Evolutionary conservation across 2,113 vertebrate species (phyloP).

Genomic region (Spermophilus dauricus): DNA sequence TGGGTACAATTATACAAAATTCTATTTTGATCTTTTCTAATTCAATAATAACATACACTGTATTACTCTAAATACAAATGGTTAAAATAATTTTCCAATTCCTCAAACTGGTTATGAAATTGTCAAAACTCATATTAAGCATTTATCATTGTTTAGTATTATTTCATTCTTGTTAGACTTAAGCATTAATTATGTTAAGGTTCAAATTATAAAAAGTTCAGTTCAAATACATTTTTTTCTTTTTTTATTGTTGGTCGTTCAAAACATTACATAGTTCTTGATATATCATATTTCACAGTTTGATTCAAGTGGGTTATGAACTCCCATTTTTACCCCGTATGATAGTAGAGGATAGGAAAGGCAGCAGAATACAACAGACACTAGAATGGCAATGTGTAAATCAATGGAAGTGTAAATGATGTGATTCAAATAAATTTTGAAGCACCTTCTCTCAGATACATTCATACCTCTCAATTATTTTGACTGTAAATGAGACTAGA

Average conservation of each 20-base stretch:
- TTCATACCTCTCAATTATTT: background rate
- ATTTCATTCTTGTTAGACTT: background rate
- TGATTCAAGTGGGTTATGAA: no score
- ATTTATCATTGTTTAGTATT: background rate
- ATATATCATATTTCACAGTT: no score
- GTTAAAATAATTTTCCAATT: background rate
- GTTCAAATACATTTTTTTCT: background rate
- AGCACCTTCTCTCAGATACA: background rate
- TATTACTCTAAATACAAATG: background rate
- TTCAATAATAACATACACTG: background rate
- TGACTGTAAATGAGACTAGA: background rate
- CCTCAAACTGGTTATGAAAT: background rate
- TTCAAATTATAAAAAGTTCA: background rate
- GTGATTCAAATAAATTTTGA: background rate
- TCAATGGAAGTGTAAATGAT: no score
- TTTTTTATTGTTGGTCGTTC: no score
- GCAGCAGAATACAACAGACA: no score
- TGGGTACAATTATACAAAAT: background rate
- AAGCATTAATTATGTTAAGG: background rate
- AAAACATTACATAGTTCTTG: no score
- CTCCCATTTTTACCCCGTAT: no score
- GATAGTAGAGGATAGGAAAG: no score
- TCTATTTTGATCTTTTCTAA: background rate
- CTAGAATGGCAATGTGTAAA: no score
- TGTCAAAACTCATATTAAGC: background rate